These are phyloP conservation scores for Theodoxus fluviatilis DNA, from an alignment of 2,888 invertebrate species.

Conservation along the genomic window DNA sequence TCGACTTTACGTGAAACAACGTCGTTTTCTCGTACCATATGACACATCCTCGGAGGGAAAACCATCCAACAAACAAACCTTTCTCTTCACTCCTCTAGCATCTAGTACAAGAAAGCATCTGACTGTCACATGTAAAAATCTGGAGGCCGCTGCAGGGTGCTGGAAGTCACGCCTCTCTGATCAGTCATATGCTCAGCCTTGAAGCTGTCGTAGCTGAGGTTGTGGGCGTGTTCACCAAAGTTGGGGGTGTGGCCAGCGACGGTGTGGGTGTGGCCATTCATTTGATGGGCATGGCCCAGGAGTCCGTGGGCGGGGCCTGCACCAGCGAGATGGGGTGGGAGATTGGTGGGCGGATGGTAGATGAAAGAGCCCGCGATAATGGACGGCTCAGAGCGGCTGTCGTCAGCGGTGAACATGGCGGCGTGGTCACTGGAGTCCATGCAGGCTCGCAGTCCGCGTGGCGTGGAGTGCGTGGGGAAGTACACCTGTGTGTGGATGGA, in stretches of 20 bases:
- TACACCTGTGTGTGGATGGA: too few species aligned
- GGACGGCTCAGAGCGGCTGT: slow-evolving; percentile 36
- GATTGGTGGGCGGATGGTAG: slow-evolving; percentile 36
- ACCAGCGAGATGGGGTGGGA: slow-evolving; percentile 33
- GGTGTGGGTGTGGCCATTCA: not conserved
- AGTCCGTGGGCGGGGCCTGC: not conserved
- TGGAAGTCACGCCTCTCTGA: slow-evolving; percentile 30
- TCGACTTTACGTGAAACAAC: too few species aligned
- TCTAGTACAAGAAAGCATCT: too few species aligned
- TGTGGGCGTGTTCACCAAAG: slow-evolving; percentile 24
- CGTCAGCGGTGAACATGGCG: too few species aligned
- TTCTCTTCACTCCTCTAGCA: too few species aligned
- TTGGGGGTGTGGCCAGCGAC: not conserved
- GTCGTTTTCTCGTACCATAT: too few species aligned
- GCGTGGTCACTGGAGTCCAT: too few species aligned
- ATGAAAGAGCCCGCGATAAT: slow-evolving; percentile 38
- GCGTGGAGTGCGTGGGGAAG: too few species aligned
- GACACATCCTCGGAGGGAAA: too few species aligned
- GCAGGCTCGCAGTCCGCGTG: too few species aligned
- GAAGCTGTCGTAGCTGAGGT: slow-evolving; percentile 37
- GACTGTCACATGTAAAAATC: slow-evolving; percentile 33
- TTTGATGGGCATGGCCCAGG: too few species aligned
- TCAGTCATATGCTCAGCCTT: slow-evolving; percentile 36
- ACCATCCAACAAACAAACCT: too few species aligned
- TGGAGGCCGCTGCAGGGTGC: slow-evolving; percentile 33